Evolutionary conservation across 2,888 invertebrate genomes (phyloP).

Genomic region (Polymixis lichenea): DNA sequence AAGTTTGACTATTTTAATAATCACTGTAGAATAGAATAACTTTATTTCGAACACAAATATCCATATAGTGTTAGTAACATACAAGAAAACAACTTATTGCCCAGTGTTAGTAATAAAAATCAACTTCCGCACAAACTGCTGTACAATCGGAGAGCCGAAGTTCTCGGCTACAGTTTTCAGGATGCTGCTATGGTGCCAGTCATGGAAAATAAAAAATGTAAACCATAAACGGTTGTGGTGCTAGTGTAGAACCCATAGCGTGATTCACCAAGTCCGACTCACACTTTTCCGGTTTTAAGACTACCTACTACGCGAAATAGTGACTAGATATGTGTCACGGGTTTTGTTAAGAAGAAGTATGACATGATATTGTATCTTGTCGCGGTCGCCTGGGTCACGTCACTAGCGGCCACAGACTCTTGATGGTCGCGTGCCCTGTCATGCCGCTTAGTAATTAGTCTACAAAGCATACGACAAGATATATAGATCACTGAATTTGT

Average conservation of each 20-base stretch:
- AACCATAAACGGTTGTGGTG: not conserved
- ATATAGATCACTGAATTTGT: constrained; percentile 4
- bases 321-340: not conserved
- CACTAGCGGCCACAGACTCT: not conserved
- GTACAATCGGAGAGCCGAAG: too few relatives aligned
- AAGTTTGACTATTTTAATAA: too few relatives aligned
- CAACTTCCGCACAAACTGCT: too few relatives aligned
- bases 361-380: not conserved
- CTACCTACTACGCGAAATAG: not conserved
- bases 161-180: too few relatives aligned
- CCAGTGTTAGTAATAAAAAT: too few relatives aligned
- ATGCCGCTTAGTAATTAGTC: constrained; percentile 20
- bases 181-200: too few relatives aligned
- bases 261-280: not conserved
- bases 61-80: too few relatives aligned
- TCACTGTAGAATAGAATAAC: too few relatives aligned
- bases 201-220: too few relatives aligned
- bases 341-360: constrained; percentile 2
- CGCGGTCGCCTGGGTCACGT: not conserved
- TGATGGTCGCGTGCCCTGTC: not conserved
- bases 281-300: not conserved
- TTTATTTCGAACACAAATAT: too few relatives aligned
- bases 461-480: constrained; percentile 7
- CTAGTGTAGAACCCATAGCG: not conserved
- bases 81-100: too few relatives aligned